These are phyloP conservation scores for Chaetops frenatus DNA, from an alignment of 2,113 vertebrate species.

Conservation along the genomic window DNA sequence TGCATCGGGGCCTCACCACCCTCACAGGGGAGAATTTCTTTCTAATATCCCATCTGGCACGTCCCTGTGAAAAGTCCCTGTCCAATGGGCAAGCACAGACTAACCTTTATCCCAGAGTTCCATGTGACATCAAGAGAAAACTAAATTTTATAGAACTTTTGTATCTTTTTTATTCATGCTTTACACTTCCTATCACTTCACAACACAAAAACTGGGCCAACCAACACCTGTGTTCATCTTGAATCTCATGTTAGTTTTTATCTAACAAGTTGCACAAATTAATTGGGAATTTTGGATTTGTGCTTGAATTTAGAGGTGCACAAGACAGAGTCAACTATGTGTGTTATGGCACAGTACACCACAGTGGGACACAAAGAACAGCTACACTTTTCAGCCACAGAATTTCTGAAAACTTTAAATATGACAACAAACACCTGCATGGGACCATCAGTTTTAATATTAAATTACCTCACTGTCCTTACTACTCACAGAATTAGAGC, in stretches of 20 bases:
- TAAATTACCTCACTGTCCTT: neutral
- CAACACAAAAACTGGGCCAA: neutral
- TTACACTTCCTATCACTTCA: neutral
- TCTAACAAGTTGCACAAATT: neutral
- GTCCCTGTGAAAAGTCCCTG: neutral
- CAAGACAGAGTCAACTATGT: neutral
- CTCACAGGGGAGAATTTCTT: neutral
- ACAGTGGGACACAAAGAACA: neutral
- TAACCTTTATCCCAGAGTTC: neutral
- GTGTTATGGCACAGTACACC: neutral
- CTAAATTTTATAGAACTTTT: neutral
- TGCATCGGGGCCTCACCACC: neutral
- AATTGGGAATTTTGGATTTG: neutral
- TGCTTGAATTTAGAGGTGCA: neutral
- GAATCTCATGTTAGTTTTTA: neutral
- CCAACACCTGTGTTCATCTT: neutral
- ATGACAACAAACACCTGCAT: neutral
- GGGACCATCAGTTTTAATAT: neutral
- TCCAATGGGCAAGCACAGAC: neutral
- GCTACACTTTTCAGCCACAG: neutral
- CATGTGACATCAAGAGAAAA: neutral
- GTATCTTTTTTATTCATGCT: neutral
- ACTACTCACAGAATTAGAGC: neutral
- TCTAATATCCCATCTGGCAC: neutral
- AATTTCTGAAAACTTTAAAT: neutral